Conservation (phyloP, 2,888 invertebrate species). For the Conomelus anceps region DNA sequence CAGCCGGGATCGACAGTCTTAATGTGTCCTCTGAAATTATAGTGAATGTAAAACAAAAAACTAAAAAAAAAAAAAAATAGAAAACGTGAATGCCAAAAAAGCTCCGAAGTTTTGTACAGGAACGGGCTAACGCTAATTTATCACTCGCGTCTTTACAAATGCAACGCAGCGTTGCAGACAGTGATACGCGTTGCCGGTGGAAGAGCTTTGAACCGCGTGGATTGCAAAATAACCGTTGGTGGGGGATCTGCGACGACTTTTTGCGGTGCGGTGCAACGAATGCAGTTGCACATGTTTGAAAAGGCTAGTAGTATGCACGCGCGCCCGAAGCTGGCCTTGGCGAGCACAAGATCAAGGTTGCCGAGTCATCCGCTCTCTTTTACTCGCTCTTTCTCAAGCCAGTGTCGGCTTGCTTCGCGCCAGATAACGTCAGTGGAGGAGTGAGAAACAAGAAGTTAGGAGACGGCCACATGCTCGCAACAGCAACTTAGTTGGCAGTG, state of each 20-base stretch:
- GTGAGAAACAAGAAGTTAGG: background rate
- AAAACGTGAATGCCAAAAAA: no score
- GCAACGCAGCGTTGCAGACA: background rate
- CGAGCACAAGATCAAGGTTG: slow-evolving; percentile 7
- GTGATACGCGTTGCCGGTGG: background rate
- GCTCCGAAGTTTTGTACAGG: background rate
- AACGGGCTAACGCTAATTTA: no score
- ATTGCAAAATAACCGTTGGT: background rate
- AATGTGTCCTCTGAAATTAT: no score
- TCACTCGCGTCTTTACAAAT: no score
- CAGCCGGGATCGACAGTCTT: no score
- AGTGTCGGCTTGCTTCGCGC: background rate
- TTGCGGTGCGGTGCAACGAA: background rate
- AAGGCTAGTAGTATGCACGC: slow-evolving; percentile 8
- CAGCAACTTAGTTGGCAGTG: background rate
- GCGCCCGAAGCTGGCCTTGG: background rate
- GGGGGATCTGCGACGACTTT: background rate
- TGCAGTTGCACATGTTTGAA: background rate
- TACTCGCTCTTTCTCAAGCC: background rate
- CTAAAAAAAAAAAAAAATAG: no score
- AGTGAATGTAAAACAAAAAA: no score
- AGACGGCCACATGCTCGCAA: background rate
- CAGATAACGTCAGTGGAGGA: background rate
- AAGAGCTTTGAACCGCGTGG: background rate
- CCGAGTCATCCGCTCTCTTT: background rate